These are phyloP conservation scores for Xerus rutilus DNA, from an alignment of 2,797 vertebrate species.

Conservation along the genomic window DNA sequence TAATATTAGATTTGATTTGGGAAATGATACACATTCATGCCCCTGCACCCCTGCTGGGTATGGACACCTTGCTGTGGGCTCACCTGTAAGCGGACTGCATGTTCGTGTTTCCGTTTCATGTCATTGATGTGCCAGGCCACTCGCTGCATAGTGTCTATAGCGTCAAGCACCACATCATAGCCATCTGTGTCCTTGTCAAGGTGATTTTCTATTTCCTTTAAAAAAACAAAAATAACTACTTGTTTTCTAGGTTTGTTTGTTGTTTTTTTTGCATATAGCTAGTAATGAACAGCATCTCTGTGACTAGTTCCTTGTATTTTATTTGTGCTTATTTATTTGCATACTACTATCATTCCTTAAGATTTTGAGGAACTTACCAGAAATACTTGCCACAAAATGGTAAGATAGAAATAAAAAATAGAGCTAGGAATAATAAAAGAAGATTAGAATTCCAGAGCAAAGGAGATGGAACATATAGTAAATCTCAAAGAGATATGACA, in stretches of 20 bases:
- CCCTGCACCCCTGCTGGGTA: accelerated
- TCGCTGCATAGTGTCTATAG: constrained; percentile 99
- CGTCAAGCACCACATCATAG: constrained; percentile 96
- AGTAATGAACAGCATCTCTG: background rate
- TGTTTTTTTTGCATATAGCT: accelerated
- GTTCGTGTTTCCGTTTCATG: constrained; percentile 99
- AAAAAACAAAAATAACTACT: background rate
- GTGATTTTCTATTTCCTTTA: constrained; percentile 97
- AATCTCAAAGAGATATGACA: background rate
- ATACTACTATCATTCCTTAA: background rate
- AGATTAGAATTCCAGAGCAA: background rate
- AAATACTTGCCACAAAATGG: background rate
- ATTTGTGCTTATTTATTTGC: background rate
- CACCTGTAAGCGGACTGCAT: constrained; percentile 96
- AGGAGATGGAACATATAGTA: background rate
- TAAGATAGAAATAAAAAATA: background rate
- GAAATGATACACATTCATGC: accelerated
- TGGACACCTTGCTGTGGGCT: background rate
- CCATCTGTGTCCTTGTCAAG: constrained; percentile 97
- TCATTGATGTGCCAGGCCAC: constrained; percentile 99
- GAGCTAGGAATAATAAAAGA: background rate
- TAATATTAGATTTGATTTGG: background rate
- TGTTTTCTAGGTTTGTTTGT: constrained; percentile 34
- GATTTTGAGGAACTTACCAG: background rate
- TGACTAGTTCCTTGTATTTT: background rate